A percentile compares a stretch with the other conserved stretches of the same genome.
Conservation (phyloP, 23 tunicate genomes). For the Styela clava region DNA sequence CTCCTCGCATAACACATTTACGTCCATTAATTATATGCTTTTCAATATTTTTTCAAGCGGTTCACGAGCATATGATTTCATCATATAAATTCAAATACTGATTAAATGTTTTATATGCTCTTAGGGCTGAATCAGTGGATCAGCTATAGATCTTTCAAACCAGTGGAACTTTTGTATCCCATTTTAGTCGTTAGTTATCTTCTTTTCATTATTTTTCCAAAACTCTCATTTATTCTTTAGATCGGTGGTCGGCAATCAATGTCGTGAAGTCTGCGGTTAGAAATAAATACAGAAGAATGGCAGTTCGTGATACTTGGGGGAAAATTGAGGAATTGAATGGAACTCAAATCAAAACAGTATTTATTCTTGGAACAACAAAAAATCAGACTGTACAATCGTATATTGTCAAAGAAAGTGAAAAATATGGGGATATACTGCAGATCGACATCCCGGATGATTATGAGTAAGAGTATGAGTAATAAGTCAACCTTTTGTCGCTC, state of each 20-base stretch:
- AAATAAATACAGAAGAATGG: constrained; percentile 30
- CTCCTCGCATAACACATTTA: no score
- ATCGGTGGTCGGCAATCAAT: constrained; percentile 1
- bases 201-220: neutral
- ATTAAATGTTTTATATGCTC: neutral
- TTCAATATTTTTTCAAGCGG: neutral
- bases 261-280: neutral
- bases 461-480: no score
- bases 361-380: constrained; percentile 5
- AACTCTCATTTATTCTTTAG: no score
- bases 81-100: neutral
- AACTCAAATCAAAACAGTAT: constrained; percentile 9
- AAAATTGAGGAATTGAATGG: neutral
- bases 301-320: constrained; percentile 31
- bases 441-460: constrained; percentile 2
- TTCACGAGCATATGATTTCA: neutral
- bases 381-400: neutral
- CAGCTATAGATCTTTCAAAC: neutral
- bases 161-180: neutral
- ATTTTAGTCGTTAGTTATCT: neutral
- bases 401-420: neutral
- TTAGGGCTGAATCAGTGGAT: neutral
- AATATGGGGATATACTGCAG: neutral
- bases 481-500: no score
- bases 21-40: no score